phyloP scores from a whole-genome alignment of 2,888 invertebrate genomes.

The Mesochorus sp. region DNA sequence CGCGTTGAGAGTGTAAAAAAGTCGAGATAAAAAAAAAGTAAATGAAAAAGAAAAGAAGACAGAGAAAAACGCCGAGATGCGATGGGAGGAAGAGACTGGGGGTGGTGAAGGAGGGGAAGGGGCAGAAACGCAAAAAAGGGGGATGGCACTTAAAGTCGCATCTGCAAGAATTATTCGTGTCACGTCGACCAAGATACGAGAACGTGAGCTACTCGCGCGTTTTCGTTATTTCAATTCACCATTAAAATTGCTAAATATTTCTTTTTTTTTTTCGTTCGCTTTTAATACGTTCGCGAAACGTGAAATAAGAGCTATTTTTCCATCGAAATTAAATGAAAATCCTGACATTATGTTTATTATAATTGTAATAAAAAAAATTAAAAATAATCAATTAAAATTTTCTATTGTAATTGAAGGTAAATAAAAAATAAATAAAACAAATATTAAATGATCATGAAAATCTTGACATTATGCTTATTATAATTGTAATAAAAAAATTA shows the following conservation, averaged over 20 bases:
- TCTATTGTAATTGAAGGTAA: no score
- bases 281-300: neutral
- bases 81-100: constrained; percentile 10
- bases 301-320: no score
- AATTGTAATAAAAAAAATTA: no score
- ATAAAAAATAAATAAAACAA: no score
- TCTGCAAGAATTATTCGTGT: constrained; percentile 59
- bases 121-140: constrained; percentile 25
- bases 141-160: constrained; percentile 58
- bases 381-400: no score
- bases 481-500: no score
- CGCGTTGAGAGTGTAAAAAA: constrained; percentile 60
- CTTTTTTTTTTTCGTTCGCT: neutral
- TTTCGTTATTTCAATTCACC: constrained; percentile 56
- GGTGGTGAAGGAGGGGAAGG: neutral
- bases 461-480: no score
- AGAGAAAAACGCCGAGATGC: constrained; percentile 11
- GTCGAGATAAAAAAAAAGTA: constrained; percentile 52
- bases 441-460: no score
- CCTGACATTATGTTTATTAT: no score
- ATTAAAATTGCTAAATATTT: constrained; percentile 46
- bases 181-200: constrained; percentile 57
- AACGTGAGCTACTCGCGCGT: constrained; percentile 42
- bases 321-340: no score
- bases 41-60: constrained; percentile 15